phyloP scores from a whole-genome alignment of 1,140 invertebrate species.

The Patella vulgata region DNA sequence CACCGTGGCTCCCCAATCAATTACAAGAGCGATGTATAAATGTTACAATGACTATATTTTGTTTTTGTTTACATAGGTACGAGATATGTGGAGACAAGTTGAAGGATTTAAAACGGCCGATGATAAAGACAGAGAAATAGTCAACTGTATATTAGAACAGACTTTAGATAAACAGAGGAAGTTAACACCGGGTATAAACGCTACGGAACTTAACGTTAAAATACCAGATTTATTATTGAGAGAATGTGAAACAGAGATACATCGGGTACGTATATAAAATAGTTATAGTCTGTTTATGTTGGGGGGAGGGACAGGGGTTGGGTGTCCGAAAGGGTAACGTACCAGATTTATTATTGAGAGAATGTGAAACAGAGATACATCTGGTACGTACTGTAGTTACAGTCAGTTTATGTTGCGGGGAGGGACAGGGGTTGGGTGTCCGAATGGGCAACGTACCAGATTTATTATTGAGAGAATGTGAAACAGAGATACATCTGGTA shows the following conservation, averaged over 20 bases:
- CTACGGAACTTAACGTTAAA: constrained; percentile 46
- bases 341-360: constrained; percentile 53
- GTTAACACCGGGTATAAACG: constrained; percentile 31
- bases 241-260: constrained; percentile 57
- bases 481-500: constrained; percentile 54
- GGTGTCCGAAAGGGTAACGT: constrained; percentile 40
- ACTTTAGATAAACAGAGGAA: constrained; percentile 35
- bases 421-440: background rate
- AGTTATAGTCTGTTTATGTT: background rate
- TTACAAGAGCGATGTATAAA: too few species aligned
- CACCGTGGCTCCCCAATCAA: too few species aligned
- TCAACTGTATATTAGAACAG: constrained; percentile 51
- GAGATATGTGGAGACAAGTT: constrained; percentile 52
- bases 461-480: constrained; percentile 55
- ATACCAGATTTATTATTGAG: constrained; percentile 55
- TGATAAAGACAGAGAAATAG: constrained; percentile 42
- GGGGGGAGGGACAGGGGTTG: too few species aligned
- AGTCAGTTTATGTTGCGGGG: background rate
- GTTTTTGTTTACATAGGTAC: constrained; percentile 33
- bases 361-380: constrained; percentile 56
- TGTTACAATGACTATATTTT: background rate
- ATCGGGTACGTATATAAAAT: constrained; percentile 35
- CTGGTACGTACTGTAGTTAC: constrained; percentile 34
- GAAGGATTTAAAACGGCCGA: constrained; percentile 38
- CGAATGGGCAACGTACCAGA: constrained; percentile 52